A percentile compares a stretch with the other conserved stretches of the same genome.
These are phyloP conservation scores for Pteria penguin DNA, from an alignment of 2,888 invertebrate genomes.

Conservation along the genomic window DNA sequence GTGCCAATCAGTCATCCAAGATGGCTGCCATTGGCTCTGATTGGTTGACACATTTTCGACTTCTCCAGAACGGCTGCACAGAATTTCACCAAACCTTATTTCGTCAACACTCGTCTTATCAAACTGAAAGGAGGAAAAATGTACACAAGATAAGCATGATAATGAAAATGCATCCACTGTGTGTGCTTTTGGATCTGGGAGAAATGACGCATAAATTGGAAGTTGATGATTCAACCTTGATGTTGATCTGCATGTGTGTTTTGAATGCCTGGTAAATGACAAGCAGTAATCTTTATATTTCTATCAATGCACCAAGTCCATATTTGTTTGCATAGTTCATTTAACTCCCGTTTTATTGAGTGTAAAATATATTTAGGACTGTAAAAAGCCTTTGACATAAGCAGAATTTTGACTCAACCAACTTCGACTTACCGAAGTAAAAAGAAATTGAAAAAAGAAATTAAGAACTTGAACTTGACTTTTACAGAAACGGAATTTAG, in stretches of 20 bases:
- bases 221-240: constrained; percentile 40
- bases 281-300: constrained; percentile 35
- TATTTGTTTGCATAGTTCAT: no score
- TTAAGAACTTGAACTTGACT: no score
- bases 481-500: no score
- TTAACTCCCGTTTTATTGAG: no score
- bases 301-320: constrained; percentile 32
- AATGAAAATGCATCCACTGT: constrained; percentile 37
- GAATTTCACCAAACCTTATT: constrained; percentile 23
- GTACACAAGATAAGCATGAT: constrained; percentile 25
- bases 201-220: constrained; percentile 39
- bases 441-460: no score
- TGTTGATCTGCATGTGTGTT: constrained; percentile 39
- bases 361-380: no score
- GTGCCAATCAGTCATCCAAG: no score
- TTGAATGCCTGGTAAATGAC: constrained; percentile 25
- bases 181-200: constrained; percentile 44
- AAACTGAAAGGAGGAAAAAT: constrained; percentile 51
- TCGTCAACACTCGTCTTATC: constrained; percentile 13
- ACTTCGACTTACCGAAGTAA: no score
- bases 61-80: not conserved
- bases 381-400: no score
- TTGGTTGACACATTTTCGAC: constrained; percentile 12
- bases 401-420: no score
- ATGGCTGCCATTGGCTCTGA: constrained; percentile 19